Percentiles rank a stretch among this genome's conserved stretches.
Conservation (phyloP, 2,797 vertebrate genomes). For the Mormyrops attenuatus region DNA sequence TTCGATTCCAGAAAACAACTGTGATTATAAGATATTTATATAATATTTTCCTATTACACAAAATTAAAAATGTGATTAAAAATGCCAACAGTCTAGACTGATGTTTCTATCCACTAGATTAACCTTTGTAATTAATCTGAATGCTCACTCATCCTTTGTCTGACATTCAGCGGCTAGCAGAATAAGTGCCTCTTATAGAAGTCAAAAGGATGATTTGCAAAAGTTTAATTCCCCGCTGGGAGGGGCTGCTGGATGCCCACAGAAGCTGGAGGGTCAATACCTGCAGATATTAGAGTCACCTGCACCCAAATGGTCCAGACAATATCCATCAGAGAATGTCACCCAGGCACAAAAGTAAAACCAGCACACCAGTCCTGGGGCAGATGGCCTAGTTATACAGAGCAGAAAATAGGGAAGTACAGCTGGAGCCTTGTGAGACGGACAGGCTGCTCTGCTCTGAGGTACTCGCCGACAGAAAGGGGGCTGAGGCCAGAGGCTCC, state of each 20-base stretch:
- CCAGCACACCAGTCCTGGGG: not conserved
- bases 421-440: not conserved
- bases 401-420: not conserved
- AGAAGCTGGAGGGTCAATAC: not conserved
- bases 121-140: not conserved
- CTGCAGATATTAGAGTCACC: not conserved
- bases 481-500: not conserved
- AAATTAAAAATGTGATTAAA: not conserved
- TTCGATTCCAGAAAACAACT: not conserved
- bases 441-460: not conserved
- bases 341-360: not conserved
- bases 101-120: not conserved
- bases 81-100: not conserved
- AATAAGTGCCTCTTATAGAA: not conserved
- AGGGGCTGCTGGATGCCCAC: not conserved
- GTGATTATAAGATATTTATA: not conserved
- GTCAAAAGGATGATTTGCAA: not conserved
- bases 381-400: not conserved
- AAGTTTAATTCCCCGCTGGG: not conserved
- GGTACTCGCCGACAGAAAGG: not conserved
- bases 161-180: not conserved
- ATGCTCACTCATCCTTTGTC: slow-evolving; percentile 6
- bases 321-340: not conserved
- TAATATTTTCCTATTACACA: not conserved
- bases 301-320: not conserved